These are phyloP conservation scores for Aldrovandia affinis DNA, from an alignment of 2,797 vertebrate species.

Conservation along the genomic window DNA sequence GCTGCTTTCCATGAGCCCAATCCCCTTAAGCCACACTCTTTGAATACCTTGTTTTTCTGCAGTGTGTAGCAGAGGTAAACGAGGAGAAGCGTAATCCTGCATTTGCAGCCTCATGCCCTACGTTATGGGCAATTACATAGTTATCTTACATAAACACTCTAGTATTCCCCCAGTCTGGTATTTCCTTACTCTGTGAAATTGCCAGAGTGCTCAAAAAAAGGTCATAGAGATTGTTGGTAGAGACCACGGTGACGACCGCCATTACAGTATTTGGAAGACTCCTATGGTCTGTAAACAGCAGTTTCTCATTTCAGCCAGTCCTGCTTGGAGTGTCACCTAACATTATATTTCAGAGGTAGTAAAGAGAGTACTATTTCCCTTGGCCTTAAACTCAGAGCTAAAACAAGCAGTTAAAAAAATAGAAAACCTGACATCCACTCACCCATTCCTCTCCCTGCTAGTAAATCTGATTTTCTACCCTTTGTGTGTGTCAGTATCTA, in stretches of 20 bases:
- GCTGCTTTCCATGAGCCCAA: not conserved
- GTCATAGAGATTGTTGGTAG: not conserved
- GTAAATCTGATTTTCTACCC: not conserved
- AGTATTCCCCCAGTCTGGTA: not conserved
- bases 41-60: constrained; percentile 19
- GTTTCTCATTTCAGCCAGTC: not conserved
- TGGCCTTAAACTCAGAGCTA: not conserved
- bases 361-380: not conserved
- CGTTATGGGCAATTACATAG: not conserved
- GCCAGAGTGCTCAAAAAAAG: no score
- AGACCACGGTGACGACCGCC: not conserved
- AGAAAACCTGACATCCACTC: not conserved
- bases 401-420: not conserved
- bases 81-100: not conserved
- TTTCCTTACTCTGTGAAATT: not conserved
- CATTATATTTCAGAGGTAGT: not conserved
- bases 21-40: not conserved
- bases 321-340: constrained; percentile 18
- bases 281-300: not conserved
- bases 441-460: not conserved
- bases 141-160: constrained; percentile 13
- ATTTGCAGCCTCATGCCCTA: not conserved
- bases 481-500: not conserved
- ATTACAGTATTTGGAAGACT: not conserved
- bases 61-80: not conserved